Conservation (phyloP, 2,113 vertebrate genomes). For the Pseudorasbora parva region DNA sequence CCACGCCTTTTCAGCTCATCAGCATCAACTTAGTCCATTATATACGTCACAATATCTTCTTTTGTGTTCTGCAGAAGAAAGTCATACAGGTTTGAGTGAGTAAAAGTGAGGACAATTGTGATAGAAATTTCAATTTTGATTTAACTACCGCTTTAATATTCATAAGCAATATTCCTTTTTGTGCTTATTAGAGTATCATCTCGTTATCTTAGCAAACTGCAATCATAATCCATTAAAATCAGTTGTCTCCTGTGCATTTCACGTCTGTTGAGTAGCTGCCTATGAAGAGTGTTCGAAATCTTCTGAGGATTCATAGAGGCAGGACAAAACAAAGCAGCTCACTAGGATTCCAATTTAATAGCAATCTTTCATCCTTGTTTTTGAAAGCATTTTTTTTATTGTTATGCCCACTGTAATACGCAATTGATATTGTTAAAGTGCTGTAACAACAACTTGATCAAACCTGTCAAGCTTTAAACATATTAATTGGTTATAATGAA, state of each 20-base stretch:
- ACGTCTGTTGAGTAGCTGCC: neutral
- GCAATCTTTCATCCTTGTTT: neutral
- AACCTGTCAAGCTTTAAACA: neutral
- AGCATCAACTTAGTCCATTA: neutral
- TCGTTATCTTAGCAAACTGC: neutral
- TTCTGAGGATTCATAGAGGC: neutral
- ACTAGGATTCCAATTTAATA: neutral
- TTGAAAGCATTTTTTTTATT: neutral
- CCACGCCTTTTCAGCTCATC: no score
- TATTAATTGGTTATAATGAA: neutral
- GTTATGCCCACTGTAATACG: neutral
- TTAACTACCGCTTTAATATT: neutral
- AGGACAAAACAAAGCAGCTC: neutral
- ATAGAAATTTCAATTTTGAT: neutral
- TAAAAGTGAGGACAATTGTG: no score
- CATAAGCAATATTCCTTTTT: neutral
- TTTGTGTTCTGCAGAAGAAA: neutral
- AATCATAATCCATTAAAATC: neutral
- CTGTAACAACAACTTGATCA: neutral
- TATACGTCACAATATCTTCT: neutral
- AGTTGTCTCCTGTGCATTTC: neutral
- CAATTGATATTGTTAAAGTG: neutral
- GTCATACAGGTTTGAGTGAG: neutral
- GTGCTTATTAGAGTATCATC: no score
- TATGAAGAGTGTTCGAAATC: neutral